These are phyloP conservation scores for Dinomys branickii DNA, from an alignment of 2,113 vertebrate species.

Conservation along the genomic window DNA sequence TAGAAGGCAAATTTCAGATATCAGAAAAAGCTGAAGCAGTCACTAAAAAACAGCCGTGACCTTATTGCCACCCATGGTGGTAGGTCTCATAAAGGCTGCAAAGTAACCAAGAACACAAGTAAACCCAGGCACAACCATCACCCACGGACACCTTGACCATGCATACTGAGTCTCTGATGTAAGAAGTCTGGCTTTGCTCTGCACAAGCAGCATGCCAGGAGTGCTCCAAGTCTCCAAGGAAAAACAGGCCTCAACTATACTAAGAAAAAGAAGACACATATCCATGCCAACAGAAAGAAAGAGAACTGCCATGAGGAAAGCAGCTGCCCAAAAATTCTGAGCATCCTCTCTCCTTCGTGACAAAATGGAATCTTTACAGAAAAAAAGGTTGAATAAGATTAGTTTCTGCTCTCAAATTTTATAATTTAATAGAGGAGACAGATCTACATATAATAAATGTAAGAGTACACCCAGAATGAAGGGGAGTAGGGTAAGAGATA, in stretches of 20 bases:
- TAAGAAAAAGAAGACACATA: background rate
- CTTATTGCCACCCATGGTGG: background rate
- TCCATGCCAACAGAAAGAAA: background rate
- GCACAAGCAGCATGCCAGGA: background rate
- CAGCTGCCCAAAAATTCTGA: background rate
- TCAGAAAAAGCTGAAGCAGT: background rate
- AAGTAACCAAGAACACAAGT: background rate
- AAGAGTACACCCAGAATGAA: conserved; percentile 39
- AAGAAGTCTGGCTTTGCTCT: background rate
- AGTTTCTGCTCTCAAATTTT: conserved; percentile 44
- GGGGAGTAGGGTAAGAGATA: background rate
- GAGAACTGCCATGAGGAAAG: background rate
- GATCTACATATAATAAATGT: conserved; percentile 21
- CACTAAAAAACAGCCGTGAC: background rate
- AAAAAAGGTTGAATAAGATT: background rate
- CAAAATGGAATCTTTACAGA: background rate
- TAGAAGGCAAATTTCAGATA: conserved; percentile 30
- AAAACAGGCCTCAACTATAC: background rate
- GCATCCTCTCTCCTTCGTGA: background rate
- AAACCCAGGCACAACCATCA: background rate
- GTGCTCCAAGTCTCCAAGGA: background rate
- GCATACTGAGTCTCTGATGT: background rate
- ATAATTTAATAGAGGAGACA: background rate
- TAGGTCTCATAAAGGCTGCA: background rate
- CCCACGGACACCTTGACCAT: background rate